Percentiles rank a stretch among this genome's conserved stretches.
Conservation (phyloP, 2,113 vertebrate species). For the Eonycteris spelaea region DNA sequence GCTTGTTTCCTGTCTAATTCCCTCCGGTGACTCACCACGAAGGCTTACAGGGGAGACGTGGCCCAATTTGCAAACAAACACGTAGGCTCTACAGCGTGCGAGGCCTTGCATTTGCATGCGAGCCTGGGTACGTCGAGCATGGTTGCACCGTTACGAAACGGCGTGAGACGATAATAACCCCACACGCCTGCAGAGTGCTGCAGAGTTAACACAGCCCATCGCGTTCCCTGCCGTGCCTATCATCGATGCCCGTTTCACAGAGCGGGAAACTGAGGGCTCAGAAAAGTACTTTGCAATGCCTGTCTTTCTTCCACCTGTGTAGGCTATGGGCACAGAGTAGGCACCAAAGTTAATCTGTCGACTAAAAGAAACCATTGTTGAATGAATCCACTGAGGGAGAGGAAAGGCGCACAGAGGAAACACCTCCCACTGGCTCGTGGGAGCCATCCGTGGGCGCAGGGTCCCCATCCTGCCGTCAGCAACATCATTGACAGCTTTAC, state of each 20-base stretch:
- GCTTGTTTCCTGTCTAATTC: slow-evolving; percentile 79
- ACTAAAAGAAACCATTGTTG: background rate
- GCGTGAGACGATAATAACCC: background rate
- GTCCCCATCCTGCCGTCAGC: background rate
- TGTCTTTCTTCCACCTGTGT: background rate
- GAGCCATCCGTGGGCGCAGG: rapidly evolving
- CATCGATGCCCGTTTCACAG: background rate
- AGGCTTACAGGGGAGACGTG: background rate
- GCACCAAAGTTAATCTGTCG: background rate
- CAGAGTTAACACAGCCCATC: background rate
- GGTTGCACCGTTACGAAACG: background rate
- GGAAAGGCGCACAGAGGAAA: background rate
- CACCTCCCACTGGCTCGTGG: background rate
- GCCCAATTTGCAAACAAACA: slow-evolving; percentile 56
- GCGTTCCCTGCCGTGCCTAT: background rate
- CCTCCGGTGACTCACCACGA: slow-evolving; percentile 47
- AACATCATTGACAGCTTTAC: background rate
- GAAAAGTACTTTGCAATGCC: background rate
- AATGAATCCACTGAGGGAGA: background rate
- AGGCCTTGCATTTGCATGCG: background rate
- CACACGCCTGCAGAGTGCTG: background rate
- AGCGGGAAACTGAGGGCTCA: background rate
- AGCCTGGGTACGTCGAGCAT: background rate
- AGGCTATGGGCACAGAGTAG: background rate
- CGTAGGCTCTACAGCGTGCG: background rate